These are phyloP conservation scores for Balaenoptera acutorostrata DNA, from an alignment of 2,113 vertebrate species.

Conservation along the genomic window DNA sequence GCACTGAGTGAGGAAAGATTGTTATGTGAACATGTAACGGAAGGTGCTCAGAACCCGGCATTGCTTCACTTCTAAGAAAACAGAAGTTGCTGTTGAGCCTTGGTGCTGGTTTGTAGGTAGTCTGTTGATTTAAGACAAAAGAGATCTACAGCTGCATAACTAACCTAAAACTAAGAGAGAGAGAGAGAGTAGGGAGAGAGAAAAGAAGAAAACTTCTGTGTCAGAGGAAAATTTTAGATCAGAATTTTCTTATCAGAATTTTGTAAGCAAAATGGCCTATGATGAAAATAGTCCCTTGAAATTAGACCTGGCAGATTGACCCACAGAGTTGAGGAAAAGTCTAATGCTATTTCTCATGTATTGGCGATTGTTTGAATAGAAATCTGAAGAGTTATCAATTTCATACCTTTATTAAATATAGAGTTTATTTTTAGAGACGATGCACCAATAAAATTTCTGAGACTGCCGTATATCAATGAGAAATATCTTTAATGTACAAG, in stretches of 20 bases:
- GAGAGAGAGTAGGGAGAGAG: background rate
- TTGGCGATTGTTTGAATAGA: background rate
- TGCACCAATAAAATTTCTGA: background rate
- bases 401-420: background rate
- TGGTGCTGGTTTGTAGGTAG: background rate
- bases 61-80: background rate
- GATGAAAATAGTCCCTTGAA: background rate
- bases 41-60: background rate
- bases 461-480: background rate
- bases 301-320: background rate
- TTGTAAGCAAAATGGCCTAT: background rate
- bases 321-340: background rate
- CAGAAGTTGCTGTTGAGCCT: background rate
- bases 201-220: background rate
- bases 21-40: background rate
- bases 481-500: background rate
- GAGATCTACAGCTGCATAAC: background rate
- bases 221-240: background rate
- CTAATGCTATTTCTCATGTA: background rate
- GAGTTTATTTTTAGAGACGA: background rate
- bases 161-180: background rate
- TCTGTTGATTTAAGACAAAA: background rate
- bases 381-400: background rate
- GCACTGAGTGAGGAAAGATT: background rate
- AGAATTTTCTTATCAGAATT: background rate